Evolutionary conservation across 2,888 invertebrate genomes (phyloP), one percentile per base, ranked within the genome.

Genomic region (Coenonympha arcania): DNA sequence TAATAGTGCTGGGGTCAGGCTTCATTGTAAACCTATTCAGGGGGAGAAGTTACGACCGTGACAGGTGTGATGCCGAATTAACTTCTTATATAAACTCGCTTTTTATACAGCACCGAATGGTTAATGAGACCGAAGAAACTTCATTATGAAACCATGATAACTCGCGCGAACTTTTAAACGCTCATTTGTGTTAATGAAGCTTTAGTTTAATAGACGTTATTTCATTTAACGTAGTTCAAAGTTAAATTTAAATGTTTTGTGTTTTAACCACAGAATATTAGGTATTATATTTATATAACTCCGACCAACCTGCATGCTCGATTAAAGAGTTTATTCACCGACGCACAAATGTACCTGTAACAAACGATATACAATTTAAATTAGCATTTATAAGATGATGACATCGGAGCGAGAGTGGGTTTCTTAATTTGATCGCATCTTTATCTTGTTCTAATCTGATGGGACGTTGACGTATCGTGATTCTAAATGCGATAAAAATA

Each of bases 31-130:
- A 76, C 70, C 76, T 64, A 79, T 83, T 71, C 71, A 68, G 70
- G 67, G 76, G 81, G 77, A 70, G 64, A 76, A 84, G 80, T 85
- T 85, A 85, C 79, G 84, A 83, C 69, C 77, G 72, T 68, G 83
- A 83, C 85, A 85, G 85, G 85, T 86, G 85, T 78, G 82, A 82
- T 79, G 76, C 68, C 71, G 79, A 84, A 85, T 86, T 83, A 84
- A 85, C 81, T 79, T 81, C 76, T 81, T 80, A 78, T 81, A 82
- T 79, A 83, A 79, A 78, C 73, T 73, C 73, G 63, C 76, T 79
- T 84, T 83, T 84, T 83, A 78, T 79, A 76, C 78, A 80, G 70
- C 72, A 71, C 73, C 72, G 76, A 73, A 79, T 69, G 65, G 72
- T 80, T 81, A 82, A 81, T 81, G 79, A 83, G 73, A 67, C 69